phyloP scores from a whole-genome alignment of 2,888 invertebrate species.

The Coelopa pilipes region DNA sequence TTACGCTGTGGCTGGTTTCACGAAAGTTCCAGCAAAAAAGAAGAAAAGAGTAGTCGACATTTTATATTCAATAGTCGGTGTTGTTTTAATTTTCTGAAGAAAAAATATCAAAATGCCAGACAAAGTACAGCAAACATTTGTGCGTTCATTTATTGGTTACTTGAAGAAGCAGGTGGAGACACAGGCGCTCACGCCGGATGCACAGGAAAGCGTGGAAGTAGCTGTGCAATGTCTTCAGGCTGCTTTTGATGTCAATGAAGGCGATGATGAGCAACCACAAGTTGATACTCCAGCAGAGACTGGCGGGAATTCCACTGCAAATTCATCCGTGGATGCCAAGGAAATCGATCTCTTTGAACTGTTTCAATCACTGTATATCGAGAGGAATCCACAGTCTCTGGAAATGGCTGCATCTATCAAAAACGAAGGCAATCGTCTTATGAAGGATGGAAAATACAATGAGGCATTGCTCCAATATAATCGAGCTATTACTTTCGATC shows the following conservation, averaged over 20 bases:
- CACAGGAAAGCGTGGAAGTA: conserved; percentile 77
- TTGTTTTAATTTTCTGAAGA: neutral
- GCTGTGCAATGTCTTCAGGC: conserved; percentile 94
- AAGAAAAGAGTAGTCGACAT: neutral
- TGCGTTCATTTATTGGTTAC: conserved; percentile 63
- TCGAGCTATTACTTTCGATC: conserved; percentile 87
- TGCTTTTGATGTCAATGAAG: conserved; percentile 77
- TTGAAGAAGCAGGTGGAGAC: conserved; percentile 61
- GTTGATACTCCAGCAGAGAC: conserved; percentile 34
- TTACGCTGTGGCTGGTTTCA: neutral
- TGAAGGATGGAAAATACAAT: conserved; percentile 83
- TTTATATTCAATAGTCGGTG: neutral
- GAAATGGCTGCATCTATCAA: conserved; percentile 85
- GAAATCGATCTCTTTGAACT: conserved; percentile 67
- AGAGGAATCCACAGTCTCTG: conserved; percentile 70
- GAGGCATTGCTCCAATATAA: conserved; percentile 89
- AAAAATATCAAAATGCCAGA: conserved; percentile 55
- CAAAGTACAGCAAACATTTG: conserved; percentile 63
- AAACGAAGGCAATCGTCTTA: conserved; percentile 87
- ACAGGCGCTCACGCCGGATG: conserved; percentile 58
- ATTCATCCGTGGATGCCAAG: conserved; percentile 45
- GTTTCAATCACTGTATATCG: conserved; percentile 65
- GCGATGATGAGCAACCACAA: conserved; percentile 48
- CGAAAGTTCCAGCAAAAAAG: neutral
- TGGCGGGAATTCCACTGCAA: conserved; percentile 24